Percentiles rank a stretch among this genome's conserved stretches.
phyloP scores from a whole-genome alignment of 2,797 vertebrate species.

The Sebastiscus albofasciatus region DNA sequence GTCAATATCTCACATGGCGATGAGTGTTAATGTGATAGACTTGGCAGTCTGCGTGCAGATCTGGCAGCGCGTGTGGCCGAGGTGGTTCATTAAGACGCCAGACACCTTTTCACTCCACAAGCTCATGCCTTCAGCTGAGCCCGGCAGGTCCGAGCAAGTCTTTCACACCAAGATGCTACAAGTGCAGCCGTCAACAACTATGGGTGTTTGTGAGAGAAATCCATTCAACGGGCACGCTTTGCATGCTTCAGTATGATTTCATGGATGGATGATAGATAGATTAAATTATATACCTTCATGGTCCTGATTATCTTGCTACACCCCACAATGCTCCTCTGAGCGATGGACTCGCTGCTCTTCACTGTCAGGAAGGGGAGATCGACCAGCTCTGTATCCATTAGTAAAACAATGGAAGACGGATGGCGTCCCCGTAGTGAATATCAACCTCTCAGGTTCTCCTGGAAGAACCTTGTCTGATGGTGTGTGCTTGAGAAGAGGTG shows the following conservation, averaged over 20 bases:
- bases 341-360: constrained; percentile 35
- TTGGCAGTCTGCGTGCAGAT: constrained; percentile 24
- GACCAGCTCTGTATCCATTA: constrained; percentile 18
- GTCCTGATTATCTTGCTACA: constrained; percentile 22
- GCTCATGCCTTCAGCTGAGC: constrained; percentile 53
- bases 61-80: constrained; percentile 30
- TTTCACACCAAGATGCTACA: constrained; percentile 5
- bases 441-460: constrained; percentile 40
- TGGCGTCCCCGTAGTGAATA: constrained; percentile 8
- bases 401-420: constrained; percentile 46
- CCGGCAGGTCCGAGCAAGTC: constrained; percentile 61
- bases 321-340: constrained; percentile 5
- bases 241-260: constrained; percentile 18
- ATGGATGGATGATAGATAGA: constrained; percentile 34
- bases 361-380: constrained; percentile 34
- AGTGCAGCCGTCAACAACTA: constrained; percentile 20
- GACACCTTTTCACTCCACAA: constrained; percentile 49
- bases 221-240: constrained; percentile 19
- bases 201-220: constrained; percentile 22
- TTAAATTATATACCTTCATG: constrained; percentile 39
- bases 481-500: constrained; percentile 53
- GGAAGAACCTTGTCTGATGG: constrained; percentile 43
- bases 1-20: constrained; percentile 6
- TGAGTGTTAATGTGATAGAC: constrained; percentile 36
- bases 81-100: constrained; percentile 46